These are phyloP conservation scores for Symphodus melops DNA, from an alignment of 2,113 vertebrate genomes.

Conservation along the genomic window DNA sequence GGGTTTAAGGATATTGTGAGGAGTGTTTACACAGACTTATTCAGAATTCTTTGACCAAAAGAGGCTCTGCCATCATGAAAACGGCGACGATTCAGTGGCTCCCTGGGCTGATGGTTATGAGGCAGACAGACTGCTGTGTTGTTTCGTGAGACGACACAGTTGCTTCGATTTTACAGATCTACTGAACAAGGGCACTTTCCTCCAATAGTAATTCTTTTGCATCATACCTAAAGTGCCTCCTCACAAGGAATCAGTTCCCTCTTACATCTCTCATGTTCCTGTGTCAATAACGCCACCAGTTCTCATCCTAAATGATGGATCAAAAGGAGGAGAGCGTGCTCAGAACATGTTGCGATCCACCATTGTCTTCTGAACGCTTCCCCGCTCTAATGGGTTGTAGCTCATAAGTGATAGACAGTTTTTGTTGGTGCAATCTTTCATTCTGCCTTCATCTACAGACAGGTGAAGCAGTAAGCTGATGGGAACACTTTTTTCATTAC, in stretches of 20 bases:
- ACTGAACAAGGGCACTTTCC: not conserved
- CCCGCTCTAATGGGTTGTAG: slow-evolving; percentile 55
- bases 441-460: slow-evolving; percentile 53
- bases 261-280: slow-evolving; percentile 28
- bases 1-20: not conserved
- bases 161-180: not conserved
- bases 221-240: slow-evolving; percentile 2
- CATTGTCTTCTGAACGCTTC: slow-evolving; percentile 48
- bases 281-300: slow-evolving; percentile 51
- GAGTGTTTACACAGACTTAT: not conserved
- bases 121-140: not conserved
- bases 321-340: slow-evolving; percentile 32
- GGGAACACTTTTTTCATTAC: slow-evolving; percentile 70
- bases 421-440: slow-evolving; percentile 63
- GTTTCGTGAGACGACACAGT: not conserved
- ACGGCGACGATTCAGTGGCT: not conserved
- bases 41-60: not conserved
- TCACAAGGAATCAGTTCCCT: slow-evolving; percentile 12
- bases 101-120: not conserved
- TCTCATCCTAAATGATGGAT: slow-evolving; percentile 46
- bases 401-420: slow-evolving; percentile 69
- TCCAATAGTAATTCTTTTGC: slow-evolving; percentile 1
- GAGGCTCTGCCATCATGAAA: not conserved
- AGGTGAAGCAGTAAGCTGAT: slow-evolving; percentile 70
- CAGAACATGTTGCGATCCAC: slow-evolving; percentile 52